A percentile compares a stretch with the other conserved stretches of the same genome.
Conservation (phyloP, 2,888 invertebrate genomes). For the Noctua comes region DNA sequence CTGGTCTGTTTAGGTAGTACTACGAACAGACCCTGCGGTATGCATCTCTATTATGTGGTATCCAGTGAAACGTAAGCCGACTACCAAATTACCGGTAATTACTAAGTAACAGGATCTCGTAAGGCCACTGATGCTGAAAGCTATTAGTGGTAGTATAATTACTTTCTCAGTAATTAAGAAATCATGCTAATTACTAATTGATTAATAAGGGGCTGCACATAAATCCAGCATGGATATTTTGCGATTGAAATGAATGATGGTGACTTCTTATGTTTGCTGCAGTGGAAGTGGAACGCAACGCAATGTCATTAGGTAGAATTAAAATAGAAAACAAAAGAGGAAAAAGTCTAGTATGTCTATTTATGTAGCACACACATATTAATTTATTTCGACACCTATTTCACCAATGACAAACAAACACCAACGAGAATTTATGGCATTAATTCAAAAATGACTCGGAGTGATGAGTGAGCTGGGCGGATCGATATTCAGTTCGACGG, state of each 20-base stretch:
- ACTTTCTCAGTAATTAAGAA: not conserved
- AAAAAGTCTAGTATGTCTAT: not conserved
- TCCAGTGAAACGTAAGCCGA: conserved; percentile 2
- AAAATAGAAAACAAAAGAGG: not conserved
- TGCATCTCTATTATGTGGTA: not conserved
- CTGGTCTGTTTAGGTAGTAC: not conserved
- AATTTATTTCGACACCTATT: not conserved
- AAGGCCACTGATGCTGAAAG: conserved; percentile 4
- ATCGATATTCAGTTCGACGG: conserved; percentile 42
- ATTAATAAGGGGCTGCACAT: not conserved
- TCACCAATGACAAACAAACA: not conserved
- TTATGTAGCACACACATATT: not conserved
- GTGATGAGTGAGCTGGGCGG: conserved; percentile 23
- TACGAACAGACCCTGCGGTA: not conserved
- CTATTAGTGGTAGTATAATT: not conserved
- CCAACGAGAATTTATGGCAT: conserved; percentile 19
- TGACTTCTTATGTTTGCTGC: not conserved
- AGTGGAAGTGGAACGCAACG: not conserved
- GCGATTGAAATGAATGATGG: not conserved
- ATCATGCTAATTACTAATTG: conserved; percentile 12
- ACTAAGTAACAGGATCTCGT: conserved; percentile 5
- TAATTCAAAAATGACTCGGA: conserved; percentile 32
- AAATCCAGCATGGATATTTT: not conserved
- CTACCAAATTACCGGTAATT: conserved; percentile 21
- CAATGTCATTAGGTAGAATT: not conserved